phyloP scores from a whole-genome alignment of 2,113 vertebrate genomes.

The Nerophis lumbriciformis region DNA sequence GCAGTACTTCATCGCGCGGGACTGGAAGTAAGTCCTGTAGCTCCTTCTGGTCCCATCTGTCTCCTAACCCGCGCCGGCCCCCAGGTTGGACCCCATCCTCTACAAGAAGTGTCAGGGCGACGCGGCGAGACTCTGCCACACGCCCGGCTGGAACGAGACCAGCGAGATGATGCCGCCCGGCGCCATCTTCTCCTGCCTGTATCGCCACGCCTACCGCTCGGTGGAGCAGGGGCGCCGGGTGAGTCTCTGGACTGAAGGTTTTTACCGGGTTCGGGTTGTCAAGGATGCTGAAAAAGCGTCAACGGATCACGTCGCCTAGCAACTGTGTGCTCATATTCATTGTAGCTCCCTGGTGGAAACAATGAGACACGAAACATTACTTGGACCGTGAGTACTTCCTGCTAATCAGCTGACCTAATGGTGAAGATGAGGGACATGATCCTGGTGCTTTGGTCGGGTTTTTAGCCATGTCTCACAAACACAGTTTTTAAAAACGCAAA shows the following conservation, averaged over 20 bases:
- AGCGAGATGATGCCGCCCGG: slow-evolving; percentile 88
- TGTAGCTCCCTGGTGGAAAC: too few species aligned
- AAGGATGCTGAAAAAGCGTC: too few species aligned
- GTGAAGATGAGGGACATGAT: not conserved
- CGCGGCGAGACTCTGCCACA: slow-evolving; percentile 87
- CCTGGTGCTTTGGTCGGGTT: not conserved
- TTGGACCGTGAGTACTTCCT: slow-evolving; percentile 23
- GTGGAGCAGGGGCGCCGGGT: slow-evolving; percentile 91
- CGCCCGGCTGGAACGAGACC: slow-evolving; percentile 91
- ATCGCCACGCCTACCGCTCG: slow-evolving; percentile 90
- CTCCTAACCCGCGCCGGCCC: slow-evolving; percentile 58
- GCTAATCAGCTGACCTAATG: slow-evolving; percentile 5
- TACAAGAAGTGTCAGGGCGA: slow-evolving; percentile 93
- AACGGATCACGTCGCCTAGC: too few species aligned
- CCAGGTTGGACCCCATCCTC: slow-evolving; percentile 86
- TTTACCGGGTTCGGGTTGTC: too few species aligned
- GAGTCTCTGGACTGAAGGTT: slow-evolving; percentile 20
- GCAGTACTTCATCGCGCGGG: slow-evolving; percentile 94
- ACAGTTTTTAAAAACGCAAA: too few species aligned
- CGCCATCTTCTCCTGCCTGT: slow-evolving; percentile 91
- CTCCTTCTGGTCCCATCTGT: not conserved
- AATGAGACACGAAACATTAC: too few species aligned
- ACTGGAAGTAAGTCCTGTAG: slow-evolving; percentile 86
- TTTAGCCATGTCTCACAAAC: too few species aligned
- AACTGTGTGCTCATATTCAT: too few species aligned